phyloP scores from a whole-genome alignment of 2,888 invertebrate species.

The Nephrotoma flavescens region DNA sequence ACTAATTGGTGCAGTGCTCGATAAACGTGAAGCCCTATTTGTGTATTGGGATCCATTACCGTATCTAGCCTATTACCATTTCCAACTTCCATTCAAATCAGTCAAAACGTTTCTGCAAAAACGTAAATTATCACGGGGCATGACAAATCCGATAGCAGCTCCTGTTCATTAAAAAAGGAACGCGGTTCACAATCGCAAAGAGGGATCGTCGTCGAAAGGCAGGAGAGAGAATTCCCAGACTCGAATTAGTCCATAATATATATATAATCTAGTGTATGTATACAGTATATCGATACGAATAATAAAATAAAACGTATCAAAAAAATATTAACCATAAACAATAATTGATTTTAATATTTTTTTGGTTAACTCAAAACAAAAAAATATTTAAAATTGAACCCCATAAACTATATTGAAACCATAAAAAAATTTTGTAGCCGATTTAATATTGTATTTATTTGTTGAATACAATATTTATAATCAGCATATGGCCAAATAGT shows the following conservation, averaged over 20 bases:
- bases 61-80: slow-evolving; percentile 72
- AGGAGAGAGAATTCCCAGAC: not conserved
- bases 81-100: slow-evolving; percentile 53
- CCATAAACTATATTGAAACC: not conserved
- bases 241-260: not conserved
- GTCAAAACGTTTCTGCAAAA: slow-evolving; percentile 39
- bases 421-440: not conserved
- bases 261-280: not conserved
- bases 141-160: slow-evolving; percentile 14
- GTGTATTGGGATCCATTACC: slow-evolving; percentile 75
- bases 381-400: not conserved
- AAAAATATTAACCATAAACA: not conserved
- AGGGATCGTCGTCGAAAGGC: not conserved
- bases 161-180: slow-evolving; percentile 1
- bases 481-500: not conserved
- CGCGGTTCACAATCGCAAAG: not conserved
- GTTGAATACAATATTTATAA: not conserved
- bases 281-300: not conserved
- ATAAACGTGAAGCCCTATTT: slow-evolving; percentile 67
- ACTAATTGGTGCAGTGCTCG: slow-evolving; percentile 51
- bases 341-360: not conserved
- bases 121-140: slow-evolving; percentile 18
- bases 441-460: not conserved
- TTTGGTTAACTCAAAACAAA: not conserved
- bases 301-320: not conserved